Conservation (phyloP, 2,797 vertebrate species). For the Parauchenoglanis punctatus region DNA sequence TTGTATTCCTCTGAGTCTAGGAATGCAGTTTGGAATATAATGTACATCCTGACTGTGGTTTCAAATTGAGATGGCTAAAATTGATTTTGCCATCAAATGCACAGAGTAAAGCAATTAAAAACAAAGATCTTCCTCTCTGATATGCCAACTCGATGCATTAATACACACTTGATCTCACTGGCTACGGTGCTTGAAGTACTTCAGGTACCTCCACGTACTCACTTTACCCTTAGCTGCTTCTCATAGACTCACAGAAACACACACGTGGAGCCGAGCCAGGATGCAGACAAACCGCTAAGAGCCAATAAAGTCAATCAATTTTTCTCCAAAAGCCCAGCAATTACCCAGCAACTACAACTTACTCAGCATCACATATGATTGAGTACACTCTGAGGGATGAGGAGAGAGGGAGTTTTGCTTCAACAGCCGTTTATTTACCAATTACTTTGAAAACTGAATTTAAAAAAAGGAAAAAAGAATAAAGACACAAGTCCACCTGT, state of each 20-base stretch:
- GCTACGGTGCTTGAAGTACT: not conserved
- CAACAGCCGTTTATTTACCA: not conserved
- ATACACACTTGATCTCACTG: conserved; percentile 20
- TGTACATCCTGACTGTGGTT: not conserved
- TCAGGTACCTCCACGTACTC: not conserved
- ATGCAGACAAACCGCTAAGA: not conserved
- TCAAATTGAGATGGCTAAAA: not conserved
- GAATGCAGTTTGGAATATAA: not conserved
- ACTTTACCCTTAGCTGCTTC: not conserved
- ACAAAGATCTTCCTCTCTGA: conserved; percentile 1
- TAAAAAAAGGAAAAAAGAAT: not conserved
- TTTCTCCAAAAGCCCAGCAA: not conserved
- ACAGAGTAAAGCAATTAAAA: conserved; percentile 5
- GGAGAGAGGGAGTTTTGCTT: not conserved
- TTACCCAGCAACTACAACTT: not conserved
- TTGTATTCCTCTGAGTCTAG: not conserved
- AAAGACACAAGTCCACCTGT: not conserved
- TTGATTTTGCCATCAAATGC: conserved; percentile 19
- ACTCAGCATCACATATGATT: not conserved
- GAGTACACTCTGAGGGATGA: not conserved
- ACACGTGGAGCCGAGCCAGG: not conserved
- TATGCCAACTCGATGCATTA: not conserved
- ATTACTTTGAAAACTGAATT: not conserved
- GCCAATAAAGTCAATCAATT: conserved; percentile 10
- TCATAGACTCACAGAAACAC: not conserved